These are phyloP conservation scores for Vesta saturnalis DNA, from an alignment of 2,888 invertebrate genomes.

Conservation along the genomic window DNA sequence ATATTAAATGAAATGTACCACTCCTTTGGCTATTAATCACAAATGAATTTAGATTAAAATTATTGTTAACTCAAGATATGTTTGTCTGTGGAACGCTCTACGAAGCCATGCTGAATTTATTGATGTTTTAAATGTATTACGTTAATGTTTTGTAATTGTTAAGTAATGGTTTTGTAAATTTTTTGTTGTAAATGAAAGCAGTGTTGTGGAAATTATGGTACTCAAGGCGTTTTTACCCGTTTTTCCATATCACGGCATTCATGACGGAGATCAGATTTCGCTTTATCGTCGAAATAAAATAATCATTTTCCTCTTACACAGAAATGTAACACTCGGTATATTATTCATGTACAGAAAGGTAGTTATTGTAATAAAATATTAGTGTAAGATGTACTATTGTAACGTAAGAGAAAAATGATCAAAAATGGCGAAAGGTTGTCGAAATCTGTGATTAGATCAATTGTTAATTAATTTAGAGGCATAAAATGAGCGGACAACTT, in stretches of 20 bases:
- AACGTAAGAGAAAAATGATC: slow-evolving; percentile 1
- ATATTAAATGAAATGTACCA: slow-evolving; percentile 60
- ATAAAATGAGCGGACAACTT: slow-evolving; percentile 36
- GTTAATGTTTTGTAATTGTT: slow-evolving; percentile 10
- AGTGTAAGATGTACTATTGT: slow-evolving; percentile 11
- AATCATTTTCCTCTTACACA: slow-evolving; percentile 11
- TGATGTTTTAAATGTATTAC: background rate
- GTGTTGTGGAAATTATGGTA: background rate
- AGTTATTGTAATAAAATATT: slow-evolving; percentile 4
- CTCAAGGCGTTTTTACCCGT: background rate
- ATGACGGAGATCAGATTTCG: background rate
- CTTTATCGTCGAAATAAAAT: background rate
- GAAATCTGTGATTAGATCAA: slow-evolving; percentile 1
- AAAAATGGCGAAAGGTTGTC: background rate
- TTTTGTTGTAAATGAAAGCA: background rate
- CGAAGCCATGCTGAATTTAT: slow-evolving; percentile 2
- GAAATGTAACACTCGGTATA: background rate
- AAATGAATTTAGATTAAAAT: slow-evolving; percentile 61
- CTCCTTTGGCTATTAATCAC: slow-evolving; percentile 61
- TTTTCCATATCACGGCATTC: background rate
- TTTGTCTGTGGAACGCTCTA: slow-evolving; percentile 29
- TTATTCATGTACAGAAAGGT: slow-evolving; percentile 7
- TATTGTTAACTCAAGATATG: slow-evolving; percentile 46
- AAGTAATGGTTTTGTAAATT: slow-evolving; percentile 5
- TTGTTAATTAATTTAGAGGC: slow-evolving; percentile 7